Conservation (phyloP, 2,113 vertebrate genomes). For the Colistium nudipinnis region DNA sequence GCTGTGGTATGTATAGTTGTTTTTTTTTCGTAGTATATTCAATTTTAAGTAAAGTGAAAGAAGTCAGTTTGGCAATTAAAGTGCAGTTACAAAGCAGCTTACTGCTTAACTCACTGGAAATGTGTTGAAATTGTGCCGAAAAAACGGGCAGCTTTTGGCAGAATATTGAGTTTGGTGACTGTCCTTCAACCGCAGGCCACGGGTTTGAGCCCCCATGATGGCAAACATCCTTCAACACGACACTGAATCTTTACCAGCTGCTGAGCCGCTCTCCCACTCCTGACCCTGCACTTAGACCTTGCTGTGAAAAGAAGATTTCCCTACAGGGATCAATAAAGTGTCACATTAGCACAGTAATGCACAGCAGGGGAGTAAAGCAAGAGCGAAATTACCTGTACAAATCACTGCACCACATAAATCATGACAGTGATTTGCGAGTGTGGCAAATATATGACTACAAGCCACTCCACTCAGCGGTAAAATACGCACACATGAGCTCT, state of each 20-base stretch:
- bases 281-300: conserved; percentile 64
- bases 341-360: conserved; percentile 73
- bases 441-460: conserved; percentile 25
- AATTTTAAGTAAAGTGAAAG: too few relatives aligned
- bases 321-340: conserved; percentile 71
- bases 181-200: conserved; percentile 37
- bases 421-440: conserved; percentile 48
- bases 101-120: background rate
- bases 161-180: conserved; percentile 14
- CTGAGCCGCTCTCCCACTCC: conserved; percentile 35
- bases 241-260: conserved; percentile 49
- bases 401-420: conserved; percentile 58
- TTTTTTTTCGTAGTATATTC: too few relatives aligned
- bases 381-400: conserved; percentile 65
- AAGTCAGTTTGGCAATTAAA: background rate
- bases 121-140: background rate
- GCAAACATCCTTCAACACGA: conserved; percentile 54
- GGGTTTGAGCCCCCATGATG: conserved; percentile 1
- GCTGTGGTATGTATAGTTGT: too few relatives aligned
- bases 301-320: conserved; percentile 55
- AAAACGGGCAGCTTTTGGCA: background rate
- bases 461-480: conserved; percentile 43
- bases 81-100: background rate
- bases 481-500: conserved; percentile 36
- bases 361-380: conserved; percentile 51